Evolutionary conservation across 2,888 invertebrate genomes (phyloP).

Genomic region (Mechanitis messenoides): DNA sequence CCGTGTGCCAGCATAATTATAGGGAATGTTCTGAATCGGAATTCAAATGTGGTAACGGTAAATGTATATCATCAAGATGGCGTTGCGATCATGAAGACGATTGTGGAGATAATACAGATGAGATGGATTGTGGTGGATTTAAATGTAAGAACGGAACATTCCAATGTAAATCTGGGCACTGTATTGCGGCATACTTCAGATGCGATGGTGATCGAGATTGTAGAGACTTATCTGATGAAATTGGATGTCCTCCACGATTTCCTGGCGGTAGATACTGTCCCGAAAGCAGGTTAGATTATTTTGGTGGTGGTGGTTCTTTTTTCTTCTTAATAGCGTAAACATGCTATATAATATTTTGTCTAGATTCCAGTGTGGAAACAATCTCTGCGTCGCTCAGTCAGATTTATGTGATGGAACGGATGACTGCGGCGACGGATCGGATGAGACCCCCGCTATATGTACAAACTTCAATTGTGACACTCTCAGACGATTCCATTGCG

Average conservation of each 20-base stretch:
- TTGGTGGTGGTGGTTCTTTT: too few relatives aligned
- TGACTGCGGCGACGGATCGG: conserved; percentile 94
- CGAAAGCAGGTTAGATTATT: conserved; percentile 74
- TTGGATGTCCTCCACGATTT: conserved; percentile 91
- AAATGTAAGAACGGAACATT: conserved; percentile 93
- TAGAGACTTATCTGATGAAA: conserved; percentile 92
- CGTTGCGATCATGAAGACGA: conserved; percentile 97
- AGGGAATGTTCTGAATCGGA: conserved; percentile 96
- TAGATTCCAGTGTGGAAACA: conserved; percentile 93
- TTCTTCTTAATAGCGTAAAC: neutral
- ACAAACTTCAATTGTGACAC: conserved; percentile 91
- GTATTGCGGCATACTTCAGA: conserved; percentile 90
- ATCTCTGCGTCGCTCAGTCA: conserved; percentile 91
- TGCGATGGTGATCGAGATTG: conserved; percentile 95
- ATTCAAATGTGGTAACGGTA: conserved; percentile 90
- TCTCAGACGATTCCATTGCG: conserved; percentile 90
- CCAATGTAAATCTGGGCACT: conserved; percentile 95
- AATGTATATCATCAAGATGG: conserved; percentile 95
- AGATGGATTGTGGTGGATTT: conserved; percentile 87
- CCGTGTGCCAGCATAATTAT: conserved; percentile 87
- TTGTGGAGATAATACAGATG: conserved; percentile 96
- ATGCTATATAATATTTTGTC: neutral
- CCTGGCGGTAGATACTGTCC: conserved; percentile 93
- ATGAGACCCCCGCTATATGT: conserved; percentile 88
- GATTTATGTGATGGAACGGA: conserved; percentile 96